Evolutionary conservation across 1,140 invertebrate genomes (phyloP), one percentile per base, ranked within the genome.

Genomic region (Kradibia gibbosae): DNA sequence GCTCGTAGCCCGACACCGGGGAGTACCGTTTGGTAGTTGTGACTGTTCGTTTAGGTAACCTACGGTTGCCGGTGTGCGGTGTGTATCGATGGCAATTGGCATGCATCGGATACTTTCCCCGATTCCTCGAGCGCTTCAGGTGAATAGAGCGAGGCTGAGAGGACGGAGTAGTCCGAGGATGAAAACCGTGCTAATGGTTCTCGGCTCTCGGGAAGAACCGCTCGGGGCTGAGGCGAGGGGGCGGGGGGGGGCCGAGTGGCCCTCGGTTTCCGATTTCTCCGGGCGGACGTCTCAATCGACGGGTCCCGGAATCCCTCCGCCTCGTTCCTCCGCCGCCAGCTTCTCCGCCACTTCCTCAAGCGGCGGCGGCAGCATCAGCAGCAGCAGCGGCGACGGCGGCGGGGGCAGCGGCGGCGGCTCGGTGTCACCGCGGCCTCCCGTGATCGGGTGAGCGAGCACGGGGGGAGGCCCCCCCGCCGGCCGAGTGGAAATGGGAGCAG

Each of bases 401-500:
- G 20, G 76, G 74, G 67, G n/a, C n/a, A n/a, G n/a, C n/a, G n/a
- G n/a, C n/a, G n/a, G n/a, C n/a, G n/a, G n/a, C n/a, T n/a, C n/a
- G n/a, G n/a, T n/a, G n/a, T n/a, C n/a, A n/a, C n/a, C n/a, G n/a
- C n/a, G n/a, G n/a, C n/a, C n/a, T n/a, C n/a, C n/a, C n/a, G n/a
- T n/a, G n/a, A n/a, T n/a, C n/a, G n/a, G n/a, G n/a, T n/a, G n/a
- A n/a, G n/a, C n/a, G n/a, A n/a, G n/a, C 57, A 10, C 62, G n/a
- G 8, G 17, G 53, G 53, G 57, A 62, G 57, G 57, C n/a, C n/a
- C 31, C n/a, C n/a, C 31, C 15, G 28, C 22, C 31, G 60, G 60
- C 34, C 36, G 76, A 78, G 67, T 87, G 85, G 88, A 88, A 89
- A 88, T 89, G 89, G 87, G 89, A 91, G 89, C 88, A 88, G 86